These are phyloP conservation scores for Drosophila rhopaloa DNA, from an alignment of 1,140 invertebrate genomes.

Conservation along the genomic window DNA sequence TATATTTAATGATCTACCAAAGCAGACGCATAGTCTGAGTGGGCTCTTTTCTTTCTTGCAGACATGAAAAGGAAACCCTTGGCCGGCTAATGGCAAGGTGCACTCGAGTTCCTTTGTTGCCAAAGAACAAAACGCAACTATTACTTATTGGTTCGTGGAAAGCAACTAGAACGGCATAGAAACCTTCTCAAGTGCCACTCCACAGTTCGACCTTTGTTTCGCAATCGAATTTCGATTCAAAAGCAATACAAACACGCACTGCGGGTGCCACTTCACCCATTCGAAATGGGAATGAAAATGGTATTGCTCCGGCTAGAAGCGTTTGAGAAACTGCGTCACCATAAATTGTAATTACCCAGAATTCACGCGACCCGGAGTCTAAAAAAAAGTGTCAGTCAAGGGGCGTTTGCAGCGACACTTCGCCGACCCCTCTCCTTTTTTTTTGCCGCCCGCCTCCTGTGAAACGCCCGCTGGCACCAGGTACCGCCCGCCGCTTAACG, in stretches of 20 bases:
- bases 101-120: slow-evolving; percentile 32
- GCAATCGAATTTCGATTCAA: slow-evolving; percentile 80
- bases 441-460: not conserved
- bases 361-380: slow-evolving; percentile 68
- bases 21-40: slow-evolving; percentile 33
- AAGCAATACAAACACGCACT: slow-evolving; percentile 79
- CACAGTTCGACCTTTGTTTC: slow-evolving; percentile 58
- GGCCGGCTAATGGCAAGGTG: slow-evolving; percentile 56
- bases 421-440: not conserved
- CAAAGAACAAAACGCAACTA: slow-evolving; percentile 37
- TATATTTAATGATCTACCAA: slow-evolving; percentile 27
- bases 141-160: slow-evolving; percentile 74
- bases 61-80: slow-evolving; percentile 19
- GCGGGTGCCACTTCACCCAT: slow-evolving; percentile 72
- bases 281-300: slow-evolving; percentile 29
- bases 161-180: slow-evolving; percentile 54
- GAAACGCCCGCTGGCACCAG: slow-evolving; percentile 58
- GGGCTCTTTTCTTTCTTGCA: not conserved
- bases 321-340: slow-evolving; percentile 57
- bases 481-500: slow-evolving; percentile 33
- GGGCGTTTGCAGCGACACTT: slow-evolving; percentile 71
- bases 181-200: slow-evolving; percentile 32
- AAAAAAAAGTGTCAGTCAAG: slow-evolving; percentile 40
- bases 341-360: slow-evolving; percentile 75
- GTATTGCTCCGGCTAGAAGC: slow-evolving; percentile 17